Percentiles rank a stretch among this genome's conserved stretches.
Evolutionary conservation across 2,797 vertebrate genomes (phyloP).

Genomic region (Clarias fuscus): DNA sequence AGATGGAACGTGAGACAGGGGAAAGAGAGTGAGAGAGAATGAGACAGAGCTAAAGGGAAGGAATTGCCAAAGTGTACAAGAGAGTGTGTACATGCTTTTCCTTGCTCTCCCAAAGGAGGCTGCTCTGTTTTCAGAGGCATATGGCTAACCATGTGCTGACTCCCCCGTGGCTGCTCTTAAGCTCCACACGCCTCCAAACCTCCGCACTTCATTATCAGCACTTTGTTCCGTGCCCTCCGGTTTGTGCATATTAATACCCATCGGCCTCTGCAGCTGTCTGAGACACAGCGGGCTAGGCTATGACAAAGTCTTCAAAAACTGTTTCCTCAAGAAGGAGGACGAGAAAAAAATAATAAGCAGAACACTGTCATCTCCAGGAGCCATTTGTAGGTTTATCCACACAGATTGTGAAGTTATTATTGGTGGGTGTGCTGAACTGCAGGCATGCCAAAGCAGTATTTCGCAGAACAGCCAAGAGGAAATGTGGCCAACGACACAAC

Average conservation of each 20-base stretch:
- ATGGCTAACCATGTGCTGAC: constrained; percentile 83
- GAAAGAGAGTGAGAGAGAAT: constrained; percentile 34
- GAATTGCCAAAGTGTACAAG: constrained; percentile 37
- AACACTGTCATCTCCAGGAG: constrained; percentile 48
- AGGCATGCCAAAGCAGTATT: constrained; percentile 33
- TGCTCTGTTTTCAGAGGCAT: constrained; percentile 74
- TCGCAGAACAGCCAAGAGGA: constrained; percentile 30
- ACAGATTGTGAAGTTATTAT: constrained; percentile 48
- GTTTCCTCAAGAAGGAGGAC: constrained; percentile 51
- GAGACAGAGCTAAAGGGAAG: constrained; percentile 28
- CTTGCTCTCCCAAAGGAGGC: constrained; percentile 69
- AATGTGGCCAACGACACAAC: constrained; percentile 11
- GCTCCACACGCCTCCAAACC: constrained; percentile 76
- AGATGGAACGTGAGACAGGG: neutral
- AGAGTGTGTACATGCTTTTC: constrained; percentile 57
- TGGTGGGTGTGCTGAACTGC: constrained; percentile 27
- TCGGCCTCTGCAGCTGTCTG: constrained; percentile 67
- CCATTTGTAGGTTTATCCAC: constrained; percentile 54
- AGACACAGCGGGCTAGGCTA: constrained; percentile 53
- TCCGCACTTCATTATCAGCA: constrained; percentile 84
- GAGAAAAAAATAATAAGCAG: constrained; percentile 21
- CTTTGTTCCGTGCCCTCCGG: constrained; percentile 81
- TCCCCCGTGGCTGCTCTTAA: constrained; percentile 80
- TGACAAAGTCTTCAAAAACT: constrained; percentile 57
- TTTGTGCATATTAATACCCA: constrained; percentile 82